Percentiles rank a stretch among this genome's conserved stretches.
Conservation (phyloP, 2,797 vertebrate species). For the Peromyscus nudipes region DNA sequence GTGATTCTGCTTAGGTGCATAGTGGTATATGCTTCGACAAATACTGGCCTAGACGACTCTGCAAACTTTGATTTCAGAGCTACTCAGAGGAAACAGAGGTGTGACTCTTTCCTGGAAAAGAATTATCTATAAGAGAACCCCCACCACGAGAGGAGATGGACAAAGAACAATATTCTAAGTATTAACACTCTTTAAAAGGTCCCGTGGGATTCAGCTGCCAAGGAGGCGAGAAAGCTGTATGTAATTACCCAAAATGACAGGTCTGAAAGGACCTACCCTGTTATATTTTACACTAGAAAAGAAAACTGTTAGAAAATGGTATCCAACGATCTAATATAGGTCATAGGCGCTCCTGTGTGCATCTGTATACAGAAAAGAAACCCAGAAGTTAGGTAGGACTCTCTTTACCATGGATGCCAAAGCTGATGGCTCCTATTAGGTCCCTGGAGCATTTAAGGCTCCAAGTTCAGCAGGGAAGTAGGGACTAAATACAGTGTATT, state of each 20-base stretch:
- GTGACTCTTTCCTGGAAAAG: slow-evolving; percentile 1
- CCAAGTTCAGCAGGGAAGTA: neutral
- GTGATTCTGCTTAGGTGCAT: neutral
- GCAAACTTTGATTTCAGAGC: slow-evolving; percentile 45
- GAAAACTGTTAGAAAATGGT: neutral
- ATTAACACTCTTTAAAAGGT: neutral
- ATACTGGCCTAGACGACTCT: neutral
- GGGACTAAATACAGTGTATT: neutral
- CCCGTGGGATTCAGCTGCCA: neutral
- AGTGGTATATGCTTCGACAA: neutral
- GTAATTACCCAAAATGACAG: neutral
- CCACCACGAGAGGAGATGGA: neutral
- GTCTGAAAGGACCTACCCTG: neutral
- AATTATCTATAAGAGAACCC: neutral
- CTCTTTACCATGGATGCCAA: too few relatives aligned
- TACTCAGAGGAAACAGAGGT: slow-evolving; percentile 35
- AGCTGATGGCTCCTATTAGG: neutral
- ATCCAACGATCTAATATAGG: neutral
- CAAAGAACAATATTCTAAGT: slow-evolving; percentile 43
- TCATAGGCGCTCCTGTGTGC: neutral
- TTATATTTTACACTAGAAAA: slow-evolving; percentile 3
- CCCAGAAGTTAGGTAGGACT: neutral
- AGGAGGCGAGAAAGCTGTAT: neutral
- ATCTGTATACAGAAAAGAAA: neutral
- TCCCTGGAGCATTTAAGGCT: neutral